Evolutionary conservation across 2,113 vertebrate genomes (phyloP), one percentile per base, ranked within the genome.

Genomic region (Cyanoramphus novaezelandiae): DNA sequence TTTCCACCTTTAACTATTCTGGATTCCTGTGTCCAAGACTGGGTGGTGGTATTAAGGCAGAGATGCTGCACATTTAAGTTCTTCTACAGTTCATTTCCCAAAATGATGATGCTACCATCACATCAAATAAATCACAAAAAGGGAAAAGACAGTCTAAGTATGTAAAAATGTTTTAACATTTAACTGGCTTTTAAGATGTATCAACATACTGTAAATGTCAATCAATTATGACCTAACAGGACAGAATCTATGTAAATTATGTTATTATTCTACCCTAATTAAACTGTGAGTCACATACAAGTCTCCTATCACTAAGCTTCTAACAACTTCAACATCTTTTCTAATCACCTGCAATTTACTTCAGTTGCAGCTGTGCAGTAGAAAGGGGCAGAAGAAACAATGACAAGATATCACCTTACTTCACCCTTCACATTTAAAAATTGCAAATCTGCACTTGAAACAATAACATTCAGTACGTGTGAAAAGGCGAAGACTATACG

Each of bases 271-370:
- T 74, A 80, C 11, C 50, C 7, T 43, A 92, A 92, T 90, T 95
- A 92, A 90, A 94, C 31, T 37, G 8, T 70, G 68, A 94, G 31
- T 80, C 59, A 49, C 59, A 82, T 71, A 46, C 9, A 85, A 88
- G 70, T 69, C 41, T 93, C 71, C 82, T 69, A 80, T 46, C 37
- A 59, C 63, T 77, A 93, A 93, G 41, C 71, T 80, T 80, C 78
- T 91, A 77, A 90, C 4, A 82, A 85, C 78, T 93, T 80, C 68
- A 90, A 77, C 31, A 59, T 76, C 27, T 80, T 92, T 64, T 82
- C 74, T 90, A 88, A 94, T 85, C 59, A 79, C 47, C 71, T 93
- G 41, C 59, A 94, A 90, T 92, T 91, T 85, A 85, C 44, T 88
- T 92, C 81, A 52, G 24, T 63, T 95, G 52, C 25, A 83, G 74